Evolutionary conservation across 2,113 vertebrate species (phyloP).

Genomic region (Phocoena phocoena): DNA sequence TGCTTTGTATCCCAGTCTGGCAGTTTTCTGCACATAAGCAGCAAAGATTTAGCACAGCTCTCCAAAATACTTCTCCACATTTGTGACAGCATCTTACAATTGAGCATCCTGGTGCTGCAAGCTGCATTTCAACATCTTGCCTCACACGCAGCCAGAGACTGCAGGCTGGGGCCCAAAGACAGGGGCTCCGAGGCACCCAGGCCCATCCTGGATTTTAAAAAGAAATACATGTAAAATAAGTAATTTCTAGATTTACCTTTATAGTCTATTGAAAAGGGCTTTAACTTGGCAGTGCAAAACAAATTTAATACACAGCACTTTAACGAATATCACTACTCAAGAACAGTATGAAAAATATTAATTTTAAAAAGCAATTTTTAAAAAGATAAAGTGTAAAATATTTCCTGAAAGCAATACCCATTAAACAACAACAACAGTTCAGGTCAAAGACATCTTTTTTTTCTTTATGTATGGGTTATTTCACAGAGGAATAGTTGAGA

Average conservation of each 20-base stretch:
- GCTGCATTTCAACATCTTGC: constrained; percentile 47
- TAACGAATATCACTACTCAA: neutral
- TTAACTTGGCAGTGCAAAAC: neutral
- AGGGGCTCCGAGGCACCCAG: neutral
- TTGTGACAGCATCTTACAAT: constrained; percentile 93
- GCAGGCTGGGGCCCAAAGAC: neutral
- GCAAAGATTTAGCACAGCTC: constrained; percentile 96
- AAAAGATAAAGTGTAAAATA: constrained; percentile 5
- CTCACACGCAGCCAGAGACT: neutral
- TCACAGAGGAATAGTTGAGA: neutral
- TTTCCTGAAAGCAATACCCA: constrained; percentile 31
- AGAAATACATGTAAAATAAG: neutral
- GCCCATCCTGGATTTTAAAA: neutral
- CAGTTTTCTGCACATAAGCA: constrained; percentile 94
- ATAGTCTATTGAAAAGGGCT: neutral
- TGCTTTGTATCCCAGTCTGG: constrained; percentile 94
- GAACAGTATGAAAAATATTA: neutral
- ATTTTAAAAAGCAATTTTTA: neutral
- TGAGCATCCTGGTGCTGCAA: constrained; percentile 87
- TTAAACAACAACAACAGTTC: neutral
- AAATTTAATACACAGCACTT: neutral
- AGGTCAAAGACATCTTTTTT: neutral
- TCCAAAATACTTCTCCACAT: constrained; percentile 97
- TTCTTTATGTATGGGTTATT: constrained; percentile 28
- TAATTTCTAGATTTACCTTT: neutral